Evolutionary conservation across 2,888 invertebrate genomes (phyloP).

Genomic region (Ctena decussata): DNA sequence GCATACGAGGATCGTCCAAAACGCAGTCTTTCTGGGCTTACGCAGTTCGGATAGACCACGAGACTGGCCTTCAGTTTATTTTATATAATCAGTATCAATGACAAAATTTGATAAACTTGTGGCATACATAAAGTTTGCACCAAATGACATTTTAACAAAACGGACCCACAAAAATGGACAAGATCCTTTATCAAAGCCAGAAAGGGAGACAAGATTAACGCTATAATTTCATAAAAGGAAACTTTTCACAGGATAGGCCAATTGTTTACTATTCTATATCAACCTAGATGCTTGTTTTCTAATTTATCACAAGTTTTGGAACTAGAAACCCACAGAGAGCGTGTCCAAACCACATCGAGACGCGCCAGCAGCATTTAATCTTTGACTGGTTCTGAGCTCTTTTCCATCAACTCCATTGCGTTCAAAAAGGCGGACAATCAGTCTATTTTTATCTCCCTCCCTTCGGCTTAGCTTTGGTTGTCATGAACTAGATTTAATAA

Average conservation of each 20-base stretch:
- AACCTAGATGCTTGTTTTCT: background rate
- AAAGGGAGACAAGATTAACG: background rate
- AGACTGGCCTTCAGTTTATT: no score
- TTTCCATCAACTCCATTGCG: background rate
- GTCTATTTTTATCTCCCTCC: background rate
- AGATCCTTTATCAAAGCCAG: no score
- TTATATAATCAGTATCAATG: no score
- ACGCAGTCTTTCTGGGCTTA: no score
- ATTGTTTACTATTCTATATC: background rate
- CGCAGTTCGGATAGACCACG: no score
- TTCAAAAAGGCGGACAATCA: background rate
- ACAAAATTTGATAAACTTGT: no score
- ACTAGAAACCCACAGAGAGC: constrained; percentile 9
- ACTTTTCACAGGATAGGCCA: background rate
- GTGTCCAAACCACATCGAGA: constrained; percentile 35
- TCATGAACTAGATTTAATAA: background rate
- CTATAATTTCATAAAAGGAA: background rate
- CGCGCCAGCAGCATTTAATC: background rate
- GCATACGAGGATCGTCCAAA: no score
- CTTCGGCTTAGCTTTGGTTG: background rate
- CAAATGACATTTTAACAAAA: no score
- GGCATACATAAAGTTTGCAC: no score
- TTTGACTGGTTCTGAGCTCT: background rate
- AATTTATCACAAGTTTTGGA: constrained; percentile 37
- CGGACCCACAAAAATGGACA: no score